Base-by-base conservation (phyloP, 2,797 vertebrate genomes). In the Crocidura indochinensis region DNA sequence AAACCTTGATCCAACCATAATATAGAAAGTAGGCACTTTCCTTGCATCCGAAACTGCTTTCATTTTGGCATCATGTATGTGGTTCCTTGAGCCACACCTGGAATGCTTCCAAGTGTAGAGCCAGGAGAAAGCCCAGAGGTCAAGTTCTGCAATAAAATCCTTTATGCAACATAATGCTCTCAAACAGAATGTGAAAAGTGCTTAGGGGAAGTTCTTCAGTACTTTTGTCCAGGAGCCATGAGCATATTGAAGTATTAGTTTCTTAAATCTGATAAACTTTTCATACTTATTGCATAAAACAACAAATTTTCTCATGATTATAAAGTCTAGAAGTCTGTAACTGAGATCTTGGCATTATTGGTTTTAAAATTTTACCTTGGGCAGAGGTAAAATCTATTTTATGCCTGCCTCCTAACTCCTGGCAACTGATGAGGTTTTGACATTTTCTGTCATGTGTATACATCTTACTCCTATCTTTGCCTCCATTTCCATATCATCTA, bases 141-240 rank as follows among this genome's bases (percentile, higher is more conserved):
- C 9, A 44, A 14, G 19, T 56, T 71, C 51, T 19, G 22, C 9
- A 46, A 8, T 14, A 10, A 77, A 44, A 4, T 49, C n/a, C 20
- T 12, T 38, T 51, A 73, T 26, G n/a, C 47, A 87, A 20, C 60
- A 24, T 20, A 24, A 22, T n/a, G 15, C 6, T 26, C 8, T 0
- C 12, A 53, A 29, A 46, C 10, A 83, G 26, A 6, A n/a, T 3
- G 77, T 62, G 47, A 29, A 24, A 14, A 19, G 2, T 46, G n/a
- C n/a, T n/a, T n/a, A n/a, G 15, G 15, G 38, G n/a, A 2, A 20
- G 14, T 83, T 93, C 19, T 69, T 56, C 9, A 4, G 6, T 4
- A 27, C 0, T 69, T 56, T 8, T 3, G 6, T 4, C 20, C 0
- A 0, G 8, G 60, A 31, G 14, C 29, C 8, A 29, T 51, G 65